Percentiles rank a stretch among this genome's conserved stretches.
These are phyloP conservation scores for Orthosia gracilis DNA, from an alignment of 2,888 invertebrate genomes.

Conservation along the genomic window DNA sequence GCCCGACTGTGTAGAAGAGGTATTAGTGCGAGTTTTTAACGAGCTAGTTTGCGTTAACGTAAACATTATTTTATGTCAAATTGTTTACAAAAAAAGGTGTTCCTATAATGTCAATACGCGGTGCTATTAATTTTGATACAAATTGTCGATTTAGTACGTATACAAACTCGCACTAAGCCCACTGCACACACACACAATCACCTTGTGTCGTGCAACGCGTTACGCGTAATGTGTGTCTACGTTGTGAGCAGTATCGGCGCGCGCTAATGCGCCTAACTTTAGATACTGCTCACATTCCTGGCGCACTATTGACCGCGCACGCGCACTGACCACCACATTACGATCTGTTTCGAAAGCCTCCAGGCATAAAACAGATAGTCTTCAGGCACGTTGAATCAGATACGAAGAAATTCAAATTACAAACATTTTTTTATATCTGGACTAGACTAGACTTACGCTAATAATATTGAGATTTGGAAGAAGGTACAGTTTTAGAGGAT, in stretches of 20 bases:
- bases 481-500: neutral
- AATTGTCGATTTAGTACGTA: too few relatives aligned
- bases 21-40: too few relatives aligned
- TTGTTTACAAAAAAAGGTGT: too few relatives aligned
- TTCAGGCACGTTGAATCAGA: neutral
- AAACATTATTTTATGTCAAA: too few relatives aligned
- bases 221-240: neutral
- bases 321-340: neutral
- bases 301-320: neutral
- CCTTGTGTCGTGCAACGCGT: neutral
- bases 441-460: neutral
- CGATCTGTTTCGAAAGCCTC: too few relatives aligned
- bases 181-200: too few relatives aligned
- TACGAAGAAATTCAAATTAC: neutral
- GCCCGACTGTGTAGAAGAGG: too few relatives aligned
- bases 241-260: neutral
- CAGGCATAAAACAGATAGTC: neutral
- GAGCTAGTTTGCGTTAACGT: too few relatives aligned
- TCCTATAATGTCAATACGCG: too few relatives aligned
- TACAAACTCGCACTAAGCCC: too few relatives aligned
- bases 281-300: constrained; percentile 6
- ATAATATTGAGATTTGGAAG: neutral
- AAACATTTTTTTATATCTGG: too few relatives aligned
- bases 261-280: constrained; percentile 23
- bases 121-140: too few relatives aligned